A percentile compares a stretch with the other conserved stretches of the same genome.
Conservation (phyloP, 2,888 invertebrate genomes). For the Nudaria mundana region DNA sequence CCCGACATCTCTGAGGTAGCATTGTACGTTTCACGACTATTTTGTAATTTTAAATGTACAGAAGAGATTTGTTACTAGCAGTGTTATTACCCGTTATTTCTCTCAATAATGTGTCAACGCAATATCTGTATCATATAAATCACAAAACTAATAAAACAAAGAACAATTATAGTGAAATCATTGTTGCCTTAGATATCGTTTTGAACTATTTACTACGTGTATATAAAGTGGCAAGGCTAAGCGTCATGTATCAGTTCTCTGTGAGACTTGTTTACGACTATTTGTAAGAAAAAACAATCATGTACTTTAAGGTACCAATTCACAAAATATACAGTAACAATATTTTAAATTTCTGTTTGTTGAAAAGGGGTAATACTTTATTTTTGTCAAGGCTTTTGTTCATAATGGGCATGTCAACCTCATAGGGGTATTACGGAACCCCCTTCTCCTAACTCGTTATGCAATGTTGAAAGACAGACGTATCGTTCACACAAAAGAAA, state of each 20-base stretch:
- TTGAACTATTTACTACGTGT: constrained; percentile 6
- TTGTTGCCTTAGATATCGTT: constrained; percentile 23
- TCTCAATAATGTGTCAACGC: neutral
- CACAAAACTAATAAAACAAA: constrained; percentile 19
- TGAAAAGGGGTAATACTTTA: too few species aligned
- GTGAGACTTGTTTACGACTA: neutral
- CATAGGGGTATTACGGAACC: too few species aligned
- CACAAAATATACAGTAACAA: too few species aligned
- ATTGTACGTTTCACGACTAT: too few species aligned
- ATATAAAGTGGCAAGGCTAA: constrained; percentile 16
- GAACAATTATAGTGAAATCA: constrained; percentile 27
- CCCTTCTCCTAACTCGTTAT: too few species aligned
- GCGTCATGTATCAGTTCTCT: constrained; percentile 19
- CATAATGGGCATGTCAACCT: too few species aligned
- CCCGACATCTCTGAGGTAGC: too few species aligned
- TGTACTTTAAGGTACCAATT: constrained; percentile 25
- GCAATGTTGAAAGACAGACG: too few species aligned
- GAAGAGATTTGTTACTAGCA: too few species aligned
- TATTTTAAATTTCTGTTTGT: neutral
- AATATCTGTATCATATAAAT: constrained; percentile 14
- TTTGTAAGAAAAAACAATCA: constrained; percentile 10
- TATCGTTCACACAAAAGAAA: too few species aligned
- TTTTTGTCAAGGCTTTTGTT: too few species aligned
- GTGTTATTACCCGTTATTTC: neutral
- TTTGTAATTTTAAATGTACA: too few species aligned